Percentiles rank a stretch among this genome's conserved stretches.
These are phyloP conservation scores for Psilopsiagon aurifrons DNA, from an alignment of 2,113 vertebrate genomes.

Conservation along the genomic window DNA sequence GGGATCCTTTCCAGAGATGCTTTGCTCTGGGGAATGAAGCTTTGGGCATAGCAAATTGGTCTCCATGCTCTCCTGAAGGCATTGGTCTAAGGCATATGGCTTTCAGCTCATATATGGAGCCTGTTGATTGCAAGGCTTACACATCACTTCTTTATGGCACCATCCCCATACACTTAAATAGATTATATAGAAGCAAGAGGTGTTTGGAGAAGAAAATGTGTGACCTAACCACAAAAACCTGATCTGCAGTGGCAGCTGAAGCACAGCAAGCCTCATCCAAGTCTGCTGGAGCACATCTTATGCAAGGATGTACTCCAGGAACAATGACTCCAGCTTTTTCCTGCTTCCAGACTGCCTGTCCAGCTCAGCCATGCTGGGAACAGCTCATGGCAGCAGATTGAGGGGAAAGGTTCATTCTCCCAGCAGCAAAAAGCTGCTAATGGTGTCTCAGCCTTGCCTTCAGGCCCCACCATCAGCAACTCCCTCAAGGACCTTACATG, in stretches of 20 bases:
- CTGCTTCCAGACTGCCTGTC: not conserved
- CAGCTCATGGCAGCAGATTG: not conserved
- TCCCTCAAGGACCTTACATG: not conserved
- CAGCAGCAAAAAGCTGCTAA: not conserved
- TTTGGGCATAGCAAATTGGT: not conserved
- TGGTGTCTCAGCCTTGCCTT: not conserved
- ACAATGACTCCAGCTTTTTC: not conserved
- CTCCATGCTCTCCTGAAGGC: not conserved
- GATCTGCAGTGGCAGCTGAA: not conserved
- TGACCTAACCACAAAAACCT: not conserved
- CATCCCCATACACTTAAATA: not conserved
- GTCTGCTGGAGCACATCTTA: not conserved
- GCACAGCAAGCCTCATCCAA: not conserved
- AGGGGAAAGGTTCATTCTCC: not conserved
- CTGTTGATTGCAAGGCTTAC: not conserved
- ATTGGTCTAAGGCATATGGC: too few species aligned
- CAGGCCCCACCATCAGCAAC: not conserved
- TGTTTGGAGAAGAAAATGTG: not conserved
- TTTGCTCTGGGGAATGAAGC: not conserved
- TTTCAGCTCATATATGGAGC: not conserved
- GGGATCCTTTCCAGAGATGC: not conserved
- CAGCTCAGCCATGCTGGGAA: not conserved
- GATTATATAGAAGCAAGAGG: not conserved
- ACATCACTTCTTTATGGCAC: not conserved
- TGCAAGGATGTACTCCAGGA: not conserved